Evolutionary conservation across 2,888 invertebrate species (phyloP).

Genomic region (Drosophila merina): DNA sequence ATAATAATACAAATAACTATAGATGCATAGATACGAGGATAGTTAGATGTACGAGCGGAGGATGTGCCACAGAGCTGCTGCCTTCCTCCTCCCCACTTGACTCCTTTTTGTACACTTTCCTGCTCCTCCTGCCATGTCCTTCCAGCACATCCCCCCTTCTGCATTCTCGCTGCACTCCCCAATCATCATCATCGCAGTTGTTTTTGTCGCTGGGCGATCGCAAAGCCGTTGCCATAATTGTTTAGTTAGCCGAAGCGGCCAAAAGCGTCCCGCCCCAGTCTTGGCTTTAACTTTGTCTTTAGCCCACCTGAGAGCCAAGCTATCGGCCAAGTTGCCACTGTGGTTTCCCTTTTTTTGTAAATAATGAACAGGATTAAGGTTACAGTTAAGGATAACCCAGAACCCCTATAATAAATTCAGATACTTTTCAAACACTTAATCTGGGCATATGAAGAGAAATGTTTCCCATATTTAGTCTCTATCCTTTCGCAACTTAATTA

Average conservation of each 20-base stretch:
- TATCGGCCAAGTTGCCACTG: slow-evolving; percentile 16
- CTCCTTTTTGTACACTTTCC: background rate
- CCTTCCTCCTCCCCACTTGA: background rate
- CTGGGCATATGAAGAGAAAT: too few species aligned
- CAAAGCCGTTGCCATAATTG: slow-evolving; percentile 74
- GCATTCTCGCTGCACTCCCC: slow-evolving; percentile 44
- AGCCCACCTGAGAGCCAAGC: slow-evolving; percentile 70
- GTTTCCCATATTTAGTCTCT: too few species aligned
- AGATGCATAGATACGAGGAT: slow-evolving; percentile 76
- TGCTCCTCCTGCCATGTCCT: background rate
- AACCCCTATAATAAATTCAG: too few species aligned
- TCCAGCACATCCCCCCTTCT: background rate
- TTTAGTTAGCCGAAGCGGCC: slow-evolving; percentile 66
- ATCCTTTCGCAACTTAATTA: background rate
- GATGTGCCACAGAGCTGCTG: slow-evolving; percentile 47
- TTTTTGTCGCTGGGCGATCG: slow-evolving; percentile 46
- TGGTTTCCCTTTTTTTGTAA: slow-evolving; percentile 1
- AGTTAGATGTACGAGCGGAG: slow-evolving; percentile 74
- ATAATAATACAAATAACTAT: slow-evolving; percentile 79
- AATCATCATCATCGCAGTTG: slow-evolving; percentile 47
- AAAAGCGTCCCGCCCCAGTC: slow-evolving; percentile 58
- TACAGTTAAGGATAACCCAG: too few species aligned
- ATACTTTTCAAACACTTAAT: too few species aligned
- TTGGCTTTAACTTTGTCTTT: slow-evolving; percentile 28
- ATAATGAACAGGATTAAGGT: too few species aligned